These are phyloP conservation scores for Hemicrepidius hirtus DNA, from an alignment of 2,888 invertebrate species.

Conservation along the genomic window DNA sequence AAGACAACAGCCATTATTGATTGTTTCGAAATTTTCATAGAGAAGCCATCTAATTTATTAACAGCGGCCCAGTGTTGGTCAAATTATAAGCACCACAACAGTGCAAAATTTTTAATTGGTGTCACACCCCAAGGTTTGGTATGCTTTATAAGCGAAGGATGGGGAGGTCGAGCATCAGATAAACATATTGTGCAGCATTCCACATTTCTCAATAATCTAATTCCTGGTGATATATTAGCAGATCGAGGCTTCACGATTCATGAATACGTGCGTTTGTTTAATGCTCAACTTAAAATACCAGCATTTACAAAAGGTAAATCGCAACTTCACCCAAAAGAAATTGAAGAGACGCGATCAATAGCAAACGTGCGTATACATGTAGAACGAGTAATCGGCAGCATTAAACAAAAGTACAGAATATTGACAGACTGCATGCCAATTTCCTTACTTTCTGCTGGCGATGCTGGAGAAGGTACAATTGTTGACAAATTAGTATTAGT, in stretches of 20 bases:
- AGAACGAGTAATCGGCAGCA: constrained; percentile 34
- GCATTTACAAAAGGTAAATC: constrained; percentile 10
- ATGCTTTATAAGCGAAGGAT: constrained; percentile 43
- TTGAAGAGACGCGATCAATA: not conserved
- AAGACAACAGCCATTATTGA: constrained; percentile 26
- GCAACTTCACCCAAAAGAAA: constrained; percentile 11
- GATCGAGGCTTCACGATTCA: constrained; percentile 30
- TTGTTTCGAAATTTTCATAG: constrained; percentile 48
- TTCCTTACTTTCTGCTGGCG: not conserved
- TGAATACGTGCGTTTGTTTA: constrained; percentile 7
- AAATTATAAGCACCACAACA: constrained; percentile 47
- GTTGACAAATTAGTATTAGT: too few relatives aligned
- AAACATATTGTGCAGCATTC: constrained; percentile 31
- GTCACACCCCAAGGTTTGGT: constrained; percentile 49
- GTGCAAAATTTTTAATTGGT: constrained; percentile 47
- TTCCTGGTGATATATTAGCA: constrained; percentile 37
- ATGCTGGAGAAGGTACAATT: too few relatives aligned
- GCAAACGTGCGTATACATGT: constrained; percentile 32
- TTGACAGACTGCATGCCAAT: not conserved
- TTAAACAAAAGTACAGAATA: constrained; percentile 10
- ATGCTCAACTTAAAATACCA: constrained; percentile 9
- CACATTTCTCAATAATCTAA: constrained; percentile 27
- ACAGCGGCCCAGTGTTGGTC: constrained; percentile 43
- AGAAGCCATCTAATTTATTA: constrained; percentile 30
- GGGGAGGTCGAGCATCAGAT: constrained; percentile 44